These are phyloP conservation scores for Danionella cerebrum DNA, from an alignment of 2,113 vertebrate species.

Conservation along the genomic window DNA sequence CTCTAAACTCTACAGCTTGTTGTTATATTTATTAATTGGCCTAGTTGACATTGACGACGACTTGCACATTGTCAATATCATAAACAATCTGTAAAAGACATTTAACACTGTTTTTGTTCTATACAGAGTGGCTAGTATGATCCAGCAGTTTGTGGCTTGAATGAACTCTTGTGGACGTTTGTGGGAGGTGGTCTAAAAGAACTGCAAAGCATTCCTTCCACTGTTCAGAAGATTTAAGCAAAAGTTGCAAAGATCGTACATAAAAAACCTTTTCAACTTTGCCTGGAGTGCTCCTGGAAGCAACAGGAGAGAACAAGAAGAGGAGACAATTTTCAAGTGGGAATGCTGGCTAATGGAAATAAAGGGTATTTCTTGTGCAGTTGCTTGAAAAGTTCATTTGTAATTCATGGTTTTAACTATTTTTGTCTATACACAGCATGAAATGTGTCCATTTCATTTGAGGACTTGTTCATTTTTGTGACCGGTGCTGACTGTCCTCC, in stretches of 20 bases:
- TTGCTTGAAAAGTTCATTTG: neutral
- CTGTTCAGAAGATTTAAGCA: neutral
- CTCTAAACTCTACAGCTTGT: too few relatives aligned
- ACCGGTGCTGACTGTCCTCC: neutral
- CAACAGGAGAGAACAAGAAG: too few relatives aligned
- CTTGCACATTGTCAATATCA: neutral
- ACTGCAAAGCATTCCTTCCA: neutral
- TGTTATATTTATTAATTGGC: too few relatives aligned
- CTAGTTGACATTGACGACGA: neutral
- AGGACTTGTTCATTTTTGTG: neutral
- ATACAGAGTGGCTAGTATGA: neutral
- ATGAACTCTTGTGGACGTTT: neutral
- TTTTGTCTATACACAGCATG: neutral
- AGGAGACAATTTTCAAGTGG: too few relatives aligned
- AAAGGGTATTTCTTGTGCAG: neutral
- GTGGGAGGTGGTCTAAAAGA: neutral
- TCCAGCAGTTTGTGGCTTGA: neutral
- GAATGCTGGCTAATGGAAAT: neutral
- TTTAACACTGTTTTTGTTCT: neutral
- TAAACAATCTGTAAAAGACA: neutral
- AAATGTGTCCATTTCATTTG: neutral
- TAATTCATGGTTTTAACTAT: neutral
- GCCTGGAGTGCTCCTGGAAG: too few relatives aligned
- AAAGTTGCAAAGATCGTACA: too few relatives aligned
- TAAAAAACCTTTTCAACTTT: too few relatives aligned